A percentile compares a stretch with the other conserved stretches of the same genome.
Conservation (phyloP, 2,113 vertebrate species). For the Perca fluviatilis region DNA sequence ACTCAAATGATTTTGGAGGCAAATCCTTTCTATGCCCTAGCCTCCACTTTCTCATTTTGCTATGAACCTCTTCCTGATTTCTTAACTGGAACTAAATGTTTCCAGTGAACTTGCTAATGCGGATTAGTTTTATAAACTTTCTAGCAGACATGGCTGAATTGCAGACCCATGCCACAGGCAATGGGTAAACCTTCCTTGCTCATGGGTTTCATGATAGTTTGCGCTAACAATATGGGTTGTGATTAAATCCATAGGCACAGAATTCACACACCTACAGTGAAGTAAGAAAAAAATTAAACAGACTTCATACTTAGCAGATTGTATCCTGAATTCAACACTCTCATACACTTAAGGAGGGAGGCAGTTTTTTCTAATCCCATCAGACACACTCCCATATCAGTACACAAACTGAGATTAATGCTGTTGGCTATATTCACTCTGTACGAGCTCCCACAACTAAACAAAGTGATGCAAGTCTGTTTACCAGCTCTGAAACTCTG, state of each 20-base stretch:
- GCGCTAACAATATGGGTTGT: background rate
- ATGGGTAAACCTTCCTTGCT: background rate
- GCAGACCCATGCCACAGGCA: background rate
- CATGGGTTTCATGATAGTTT: background rate
- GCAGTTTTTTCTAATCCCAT: constrained; percentile 31
- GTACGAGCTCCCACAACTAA: constrained; percentile 32
- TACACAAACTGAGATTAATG: constrained; percentile 26
- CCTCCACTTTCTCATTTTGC: background rate
- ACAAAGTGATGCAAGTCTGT: constrained; percentile 64
- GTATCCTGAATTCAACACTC: constrained; percentile 25
- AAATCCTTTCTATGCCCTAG: background rate
- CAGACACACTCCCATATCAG: constrained; percentile 30
- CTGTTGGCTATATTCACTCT: constrained; percentile 46
- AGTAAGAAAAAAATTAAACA: constrained; percentile 13
- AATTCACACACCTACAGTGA: background rate
- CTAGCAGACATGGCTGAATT: background rate
- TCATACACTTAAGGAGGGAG: background rate
- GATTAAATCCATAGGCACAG: background rate
- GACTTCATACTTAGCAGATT: constrained; percentile 3
- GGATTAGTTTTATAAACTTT: constrained; percentile 14
- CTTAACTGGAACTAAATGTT: background rate
- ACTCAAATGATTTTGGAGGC: background rate
- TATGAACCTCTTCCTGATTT: background rate
- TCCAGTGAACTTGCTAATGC: background rate
- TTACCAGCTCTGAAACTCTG: constrained; percentile 50